Conservation (phyloP, 2,113 vertebrate genomes). For the Microtus pennsylvanicus region DNA sequence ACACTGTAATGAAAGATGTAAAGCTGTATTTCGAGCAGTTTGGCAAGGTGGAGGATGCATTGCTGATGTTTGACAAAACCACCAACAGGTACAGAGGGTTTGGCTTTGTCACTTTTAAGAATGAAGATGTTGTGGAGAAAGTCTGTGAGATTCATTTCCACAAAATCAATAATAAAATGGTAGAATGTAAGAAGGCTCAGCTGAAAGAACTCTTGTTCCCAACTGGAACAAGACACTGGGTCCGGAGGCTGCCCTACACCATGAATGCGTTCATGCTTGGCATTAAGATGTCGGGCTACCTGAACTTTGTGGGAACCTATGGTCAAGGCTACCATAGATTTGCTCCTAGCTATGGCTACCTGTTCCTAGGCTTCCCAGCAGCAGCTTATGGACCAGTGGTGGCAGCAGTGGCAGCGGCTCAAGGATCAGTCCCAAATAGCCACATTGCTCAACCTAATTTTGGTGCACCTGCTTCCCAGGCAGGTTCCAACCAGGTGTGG, state of each 20-base stretch:
- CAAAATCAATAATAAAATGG: conserved; percentile 99
- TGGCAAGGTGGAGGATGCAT: conserved; percentile 92
- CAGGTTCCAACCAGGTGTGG: conserved; percentile 97
- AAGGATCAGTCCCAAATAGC: conserved; percentile 90
- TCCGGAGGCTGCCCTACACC: too few species aligned
- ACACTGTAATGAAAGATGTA: conserved; percentile 99
- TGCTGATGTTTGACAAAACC: too few species aligned
- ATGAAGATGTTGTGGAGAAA: conserved; percentile 99
- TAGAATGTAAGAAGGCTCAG: conserved; percentile 76
- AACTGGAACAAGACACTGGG: too few species aligned
- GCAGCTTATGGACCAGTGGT: too few species aligned
- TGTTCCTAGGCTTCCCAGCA: conserved; percentile 92
- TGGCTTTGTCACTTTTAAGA: conserved; percentile 99
- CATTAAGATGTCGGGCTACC: conserved; percentile 89
- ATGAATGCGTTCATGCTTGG: too few species aligned
- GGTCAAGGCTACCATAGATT: conserved; percentile 99
- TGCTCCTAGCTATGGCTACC: conserved; percentile 99
- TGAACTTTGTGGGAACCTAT: conserved; percentile 99
- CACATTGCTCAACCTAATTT: conserved; percentile 94
- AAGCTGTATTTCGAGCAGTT: conserved; percentile 99
- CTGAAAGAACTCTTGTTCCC: too few species aligned
- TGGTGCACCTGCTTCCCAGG: conserved; percentile 92
- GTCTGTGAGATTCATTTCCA: conserved; percentile 99
- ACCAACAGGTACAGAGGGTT: conserved; percentile 88
- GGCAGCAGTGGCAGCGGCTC: too few species aligned